phyloP scores from a whole-genome alignment of 2,888 invertebrate genomes.

The Lithophane socia region DNA sequence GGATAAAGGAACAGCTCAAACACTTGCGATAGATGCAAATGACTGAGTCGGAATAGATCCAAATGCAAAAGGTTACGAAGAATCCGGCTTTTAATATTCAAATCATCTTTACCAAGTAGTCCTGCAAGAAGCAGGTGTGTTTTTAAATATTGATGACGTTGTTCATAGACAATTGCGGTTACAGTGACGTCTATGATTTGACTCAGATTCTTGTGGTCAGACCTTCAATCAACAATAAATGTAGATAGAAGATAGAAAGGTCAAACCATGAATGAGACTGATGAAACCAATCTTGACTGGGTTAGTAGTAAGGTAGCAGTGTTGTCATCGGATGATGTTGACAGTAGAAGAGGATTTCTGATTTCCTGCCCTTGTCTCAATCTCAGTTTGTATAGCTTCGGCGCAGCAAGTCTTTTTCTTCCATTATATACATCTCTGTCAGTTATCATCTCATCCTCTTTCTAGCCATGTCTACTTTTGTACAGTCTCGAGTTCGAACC shows the following conservation, averaged over 20 bases:
- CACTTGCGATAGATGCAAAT: background rate
- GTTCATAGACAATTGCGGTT: conserved; percentile 17
- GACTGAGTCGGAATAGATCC: conserved; percentile 5
- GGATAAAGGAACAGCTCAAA: background rate
- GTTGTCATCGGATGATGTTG: background rate
- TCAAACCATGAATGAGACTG: too few relatives aligned
- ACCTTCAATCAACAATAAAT: background rate
- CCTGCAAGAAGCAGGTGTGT: conserved; percentile 19
- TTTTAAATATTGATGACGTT: conserved; percentile 1
- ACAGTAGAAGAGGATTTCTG: background rate
- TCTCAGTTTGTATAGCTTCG: background rate
- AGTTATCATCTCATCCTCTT: background rate
- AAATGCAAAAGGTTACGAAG: conserved; percentile 23
- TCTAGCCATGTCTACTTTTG: background rate
- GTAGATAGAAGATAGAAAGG: background rate
- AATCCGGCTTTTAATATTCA: conserved; percentile 1
- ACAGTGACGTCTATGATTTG: conserved; percentile 10
- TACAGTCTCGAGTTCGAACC: too few relatives aligned
- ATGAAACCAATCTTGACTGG: too few relatives aligned
- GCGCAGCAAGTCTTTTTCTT: background rate
- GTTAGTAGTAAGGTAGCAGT: background rate
- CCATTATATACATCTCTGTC: background rate
- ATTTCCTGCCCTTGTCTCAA: background rate
- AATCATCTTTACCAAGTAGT: conserved; percentile 10
- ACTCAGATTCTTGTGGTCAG: conserved; percentile 14